Evolutionary conservation across 2,797 vertebrate species (phyloP).

Genomic region (Somateria mollissima): DNA sequence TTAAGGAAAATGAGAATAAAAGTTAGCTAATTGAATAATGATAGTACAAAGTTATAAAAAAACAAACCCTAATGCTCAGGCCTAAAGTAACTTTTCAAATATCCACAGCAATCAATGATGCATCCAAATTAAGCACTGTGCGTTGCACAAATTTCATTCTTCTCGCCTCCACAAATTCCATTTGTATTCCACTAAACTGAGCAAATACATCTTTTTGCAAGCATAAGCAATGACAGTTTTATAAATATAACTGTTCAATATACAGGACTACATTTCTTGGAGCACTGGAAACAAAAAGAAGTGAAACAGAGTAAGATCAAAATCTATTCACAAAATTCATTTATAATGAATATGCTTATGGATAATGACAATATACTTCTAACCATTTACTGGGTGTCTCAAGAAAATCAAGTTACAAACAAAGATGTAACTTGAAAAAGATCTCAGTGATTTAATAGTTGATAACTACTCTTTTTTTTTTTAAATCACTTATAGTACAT

Average conservation of each 20-base stretch:
- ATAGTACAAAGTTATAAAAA: background rate
- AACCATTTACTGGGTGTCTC: background rate
- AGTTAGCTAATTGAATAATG: background rate
- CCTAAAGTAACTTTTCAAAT: background rate
- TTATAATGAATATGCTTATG: background rate
- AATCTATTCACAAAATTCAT: background rate
- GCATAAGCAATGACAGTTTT: background rate
- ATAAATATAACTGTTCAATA: background rate
- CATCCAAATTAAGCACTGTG: background rate
- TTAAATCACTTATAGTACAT: background rate
- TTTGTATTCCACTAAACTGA: background rate
- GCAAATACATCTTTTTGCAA: background rate
- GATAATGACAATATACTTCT: background rate
- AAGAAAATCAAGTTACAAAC: background rate
- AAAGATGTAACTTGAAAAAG: background rate
- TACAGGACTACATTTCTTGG: background rate
- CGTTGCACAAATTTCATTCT: background rate
- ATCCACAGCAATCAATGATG: background rate
- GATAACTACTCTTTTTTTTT: background rate
- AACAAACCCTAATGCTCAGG: background rate
- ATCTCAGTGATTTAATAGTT: background rate
- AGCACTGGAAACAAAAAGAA: background rate
- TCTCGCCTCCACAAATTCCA: background rate
- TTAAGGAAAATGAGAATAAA: background rate
- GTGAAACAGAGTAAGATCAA: background rate